These are phyloP conservation scores for Cheirogaleus major DNA, from an alignment of 2,797 vertebrate genomes.

Conservation along the genomic window DNA sequence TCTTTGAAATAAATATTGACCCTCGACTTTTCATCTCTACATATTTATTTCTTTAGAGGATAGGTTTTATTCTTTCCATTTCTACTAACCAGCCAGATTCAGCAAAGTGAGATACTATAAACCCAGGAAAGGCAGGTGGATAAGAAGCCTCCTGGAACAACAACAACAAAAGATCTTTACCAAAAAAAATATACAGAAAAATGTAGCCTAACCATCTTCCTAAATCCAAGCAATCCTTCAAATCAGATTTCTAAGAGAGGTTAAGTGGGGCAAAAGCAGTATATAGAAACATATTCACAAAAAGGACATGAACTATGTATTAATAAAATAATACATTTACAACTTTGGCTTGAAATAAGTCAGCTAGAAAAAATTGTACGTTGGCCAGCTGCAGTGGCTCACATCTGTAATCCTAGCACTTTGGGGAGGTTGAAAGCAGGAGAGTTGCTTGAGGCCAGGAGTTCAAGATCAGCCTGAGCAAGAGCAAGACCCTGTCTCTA, in stretches of 20 bases:
- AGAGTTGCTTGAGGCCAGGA: not conserved
- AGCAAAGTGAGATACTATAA: not conserved
- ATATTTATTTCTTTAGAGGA: not conserved
- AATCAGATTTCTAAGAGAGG: no score
- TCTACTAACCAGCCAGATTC: not conserved
- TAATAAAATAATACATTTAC: not conserved
- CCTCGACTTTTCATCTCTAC: not conserved
- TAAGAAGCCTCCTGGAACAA: not conserved
- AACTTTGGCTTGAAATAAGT: not conserved
- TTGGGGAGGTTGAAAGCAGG: not conserved
- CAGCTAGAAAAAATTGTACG: not conserved
- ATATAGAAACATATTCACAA: not conserved
- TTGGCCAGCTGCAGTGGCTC: not conserved
- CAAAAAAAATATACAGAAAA: not conserved
- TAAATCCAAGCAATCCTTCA: not conserved
- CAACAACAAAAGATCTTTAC: not conserved
- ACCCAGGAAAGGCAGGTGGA: not conserved
- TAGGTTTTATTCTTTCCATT: not conserved
- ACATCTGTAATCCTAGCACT: not conserved
- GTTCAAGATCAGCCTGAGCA: not conserved
- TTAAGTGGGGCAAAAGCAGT: rapidly evolving
- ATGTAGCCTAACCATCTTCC: no score
- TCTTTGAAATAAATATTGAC: not conserved
- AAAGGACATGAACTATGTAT: not conserved
- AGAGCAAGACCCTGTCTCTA: not conserved